Evolutionary conservation across 2,113 vertebrate species (phyloP), one percentile per base, ranked within the genome.

Genomic region (Laticauda laticaudata): DNA sequence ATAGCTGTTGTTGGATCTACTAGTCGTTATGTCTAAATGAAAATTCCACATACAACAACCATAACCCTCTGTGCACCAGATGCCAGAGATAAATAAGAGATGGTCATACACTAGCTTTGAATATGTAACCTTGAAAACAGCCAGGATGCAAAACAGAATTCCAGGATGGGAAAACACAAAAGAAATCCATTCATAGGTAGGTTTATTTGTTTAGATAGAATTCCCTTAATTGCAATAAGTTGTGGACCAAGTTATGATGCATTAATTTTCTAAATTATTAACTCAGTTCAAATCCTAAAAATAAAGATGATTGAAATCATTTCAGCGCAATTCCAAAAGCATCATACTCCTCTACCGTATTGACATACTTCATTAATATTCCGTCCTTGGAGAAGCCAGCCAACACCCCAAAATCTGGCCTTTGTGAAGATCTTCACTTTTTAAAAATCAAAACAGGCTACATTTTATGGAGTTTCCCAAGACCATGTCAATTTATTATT

Each of bases 401-500:
- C 86, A 93, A 45, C 69, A 93, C 86, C 57, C 92, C 48, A 95
- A 51, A 93, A 86, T 57, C 34, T 94, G n/a, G 59, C 91, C 89
- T 91, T 91, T 92, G 94, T 88, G 89, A 93, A 89, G 8, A 95
- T 94, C 92, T 69, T 88, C 11, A 69, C 92, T 45, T 57, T 86
- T 91, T 92, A 94, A 39, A 93, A 93, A 85, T 53, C 23, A 93
- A 90, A 29, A 92, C 89, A 89, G 0, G 64, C 93, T 95, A 87
- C 57, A 93, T 91, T 88, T 94, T 59, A 64, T 87, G 81, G 57
- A 56, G 88, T 11, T 75, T n/a, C 75, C 94, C 92, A 93, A 93
- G 87, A 81, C 89, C 57, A 86, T 87, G 64, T 85, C 88, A 94
- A 93, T 48, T 64, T 51, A 91, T 90, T 95, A 61, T 93, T 96